Evolutionary conservation across 2,113 vertebrate genomes (phyloP).

Genomic region (Sebastes schlegelii): DNA sequence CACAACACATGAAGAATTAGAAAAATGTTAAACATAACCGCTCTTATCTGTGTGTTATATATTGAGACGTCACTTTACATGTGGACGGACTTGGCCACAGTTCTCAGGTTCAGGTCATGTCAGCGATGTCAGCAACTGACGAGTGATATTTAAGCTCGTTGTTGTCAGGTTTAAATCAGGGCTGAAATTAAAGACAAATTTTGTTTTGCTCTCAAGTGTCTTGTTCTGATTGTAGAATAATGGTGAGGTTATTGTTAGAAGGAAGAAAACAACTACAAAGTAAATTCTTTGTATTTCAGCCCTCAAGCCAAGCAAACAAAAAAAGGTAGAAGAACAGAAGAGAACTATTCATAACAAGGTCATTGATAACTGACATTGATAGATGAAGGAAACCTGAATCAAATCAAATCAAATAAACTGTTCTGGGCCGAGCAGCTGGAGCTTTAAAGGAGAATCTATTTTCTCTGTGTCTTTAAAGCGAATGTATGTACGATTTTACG

Average conservation of each 20-base stretch:
- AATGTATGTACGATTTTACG: too few relatives aligned
- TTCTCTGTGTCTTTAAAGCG: background rate
- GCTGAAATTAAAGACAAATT: slow-evolving; percentile 70
- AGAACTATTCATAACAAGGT: slow-evolving; percentile 73
- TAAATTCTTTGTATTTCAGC: slow-evolving; percentile 45
- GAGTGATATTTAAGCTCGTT: slow-evolving; percentile 49
- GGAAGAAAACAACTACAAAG: slow-evolving; percentile 57
- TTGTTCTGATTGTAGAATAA: slow-evolving; percentile 60
- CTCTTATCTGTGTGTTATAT: slow-evolving; percentile 15
- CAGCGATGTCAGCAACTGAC: slow-evolving; percentile 46
- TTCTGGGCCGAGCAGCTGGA: slow-evolving; percentile 49
- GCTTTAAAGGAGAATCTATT: slow-evolving; percentile 25
- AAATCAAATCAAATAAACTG: too few relatives aligned
- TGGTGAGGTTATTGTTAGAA: slow-evolving; percentile 62
- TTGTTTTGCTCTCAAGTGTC: slow-evolving; percentile 66
- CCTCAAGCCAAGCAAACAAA: slow-evolving; percentile 53
- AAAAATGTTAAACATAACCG: slow-evolving; percentile 48
- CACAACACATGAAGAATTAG: slow-evolving; percentile 21
- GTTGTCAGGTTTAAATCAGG: slow-evolving; percentile 35
- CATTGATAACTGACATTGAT: slow-evolving; percentile 73
- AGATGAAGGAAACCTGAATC: slow-evolving; percentile 72
- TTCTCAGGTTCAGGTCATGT: slow-evolving; percentile 38
- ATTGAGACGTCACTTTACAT: slow-evolving; percentile 34
- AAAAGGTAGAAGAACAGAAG: slow-evolving; percentile 48
- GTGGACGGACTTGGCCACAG: slow-evolving; percentile 25